phyloP scores from a whole-genome alignment of 2,797 vertebrate genomes.

The Oreortyx pictus region DNA sequence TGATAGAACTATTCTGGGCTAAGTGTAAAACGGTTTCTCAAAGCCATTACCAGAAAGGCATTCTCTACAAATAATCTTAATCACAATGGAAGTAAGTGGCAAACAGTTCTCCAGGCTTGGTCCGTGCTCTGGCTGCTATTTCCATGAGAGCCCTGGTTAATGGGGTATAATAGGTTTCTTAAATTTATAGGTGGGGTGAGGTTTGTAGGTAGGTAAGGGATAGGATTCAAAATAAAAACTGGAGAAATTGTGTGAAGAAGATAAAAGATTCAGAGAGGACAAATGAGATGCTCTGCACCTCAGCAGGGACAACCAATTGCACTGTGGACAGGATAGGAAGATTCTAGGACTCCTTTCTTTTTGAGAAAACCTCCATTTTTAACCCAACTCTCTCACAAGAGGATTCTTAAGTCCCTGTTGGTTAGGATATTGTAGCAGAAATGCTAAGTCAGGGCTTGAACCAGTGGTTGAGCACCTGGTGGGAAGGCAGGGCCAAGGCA shows the following conservation, averaged over 20 bases:
- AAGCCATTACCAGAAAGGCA: background rate
- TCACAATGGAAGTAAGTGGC: background rate
- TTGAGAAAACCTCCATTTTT: background rate
- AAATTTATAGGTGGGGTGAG: background rate
- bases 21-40: background rate
- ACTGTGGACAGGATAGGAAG: background rate
- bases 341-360: background rate
- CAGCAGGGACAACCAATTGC: background rate
- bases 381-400: background rate
- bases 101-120: background rate
- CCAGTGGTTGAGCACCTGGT: too few species aligned
- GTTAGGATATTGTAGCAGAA: background rate
- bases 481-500: too few species aligned
- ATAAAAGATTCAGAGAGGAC: background rate
- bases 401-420: background rate
- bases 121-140: background rate
- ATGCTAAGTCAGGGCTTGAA: too few species aligned
- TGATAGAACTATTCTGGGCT: background rate
- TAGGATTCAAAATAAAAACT: background rate
- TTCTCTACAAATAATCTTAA: rapidly evolving
- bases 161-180: background rate
- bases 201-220: background rate
- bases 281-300: background rate
- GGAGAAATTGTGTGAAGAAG: background rate
- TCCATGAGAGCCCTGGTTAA: background rate